Evolutionary conservation across 2,113 vertebrate species (phyloP).

Genomic region (Acanthochromis polyacanthus): DNA sequence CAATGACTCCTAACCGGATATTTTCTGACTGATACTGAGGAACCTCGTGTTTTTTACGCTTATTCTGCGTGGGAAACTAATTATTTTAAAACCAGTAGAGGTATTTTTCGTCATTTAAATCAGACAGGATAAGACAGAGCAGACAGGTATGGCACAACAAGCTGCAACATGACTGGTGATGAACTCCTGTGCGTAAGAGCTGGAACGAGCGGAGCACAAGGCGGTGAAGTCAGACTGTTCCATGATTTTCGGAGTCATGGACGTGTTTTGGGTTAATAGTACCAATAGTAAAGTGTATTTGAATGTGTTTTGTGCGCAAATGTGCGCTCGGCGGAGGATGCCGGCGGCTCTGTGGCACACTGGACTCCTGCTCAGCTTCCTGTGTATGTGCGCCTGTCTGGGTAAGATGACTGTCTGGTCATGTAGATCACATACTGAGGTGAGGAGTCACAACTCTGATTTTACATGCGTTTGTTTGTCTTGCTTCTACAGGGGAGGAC

Average conservation of each 20-base stretch:
- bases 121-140: neutral
- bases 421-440: neutral
- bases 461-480: neutral
- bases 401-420: slow-evolving; percentile 53
- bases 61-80: neutral
- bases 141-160: slow-evolving; percentile 37
- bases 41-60: neutral
- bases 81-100: no score
- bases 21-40: neutral
- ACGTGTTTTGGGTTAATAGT: neutral
- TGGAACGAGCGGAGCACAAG: neutral
- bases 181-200: slow-evolving; percentile 5
- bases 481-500: slow-evolving; percentile 48
- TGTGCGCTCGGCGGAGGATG: slow-evolving; percentile 19
- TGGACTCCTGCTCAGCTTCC: slow-evolving; percentile 58
- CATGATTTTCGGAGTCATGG: neutral
- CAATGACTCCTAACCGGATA: neutral
- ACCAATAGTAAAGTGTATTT: neutral
- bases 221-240: neutral
- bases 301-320: neutral
- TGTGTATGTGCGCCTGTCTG: slow-evolving; percentile 30
- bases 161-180: slow-evolving; percentile 48
- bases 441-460: neutral
- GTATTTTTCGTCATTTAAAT: neutral
- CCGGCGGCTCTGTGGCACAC: slow-evolving; percentile 51